Percentiles rank a stretch among this genome's conserved stretches.
Evolutionary conservation across 2,888 invertebrate genomes (phyloP).

Genomic region (Drosophila fungiperda): DNA sequence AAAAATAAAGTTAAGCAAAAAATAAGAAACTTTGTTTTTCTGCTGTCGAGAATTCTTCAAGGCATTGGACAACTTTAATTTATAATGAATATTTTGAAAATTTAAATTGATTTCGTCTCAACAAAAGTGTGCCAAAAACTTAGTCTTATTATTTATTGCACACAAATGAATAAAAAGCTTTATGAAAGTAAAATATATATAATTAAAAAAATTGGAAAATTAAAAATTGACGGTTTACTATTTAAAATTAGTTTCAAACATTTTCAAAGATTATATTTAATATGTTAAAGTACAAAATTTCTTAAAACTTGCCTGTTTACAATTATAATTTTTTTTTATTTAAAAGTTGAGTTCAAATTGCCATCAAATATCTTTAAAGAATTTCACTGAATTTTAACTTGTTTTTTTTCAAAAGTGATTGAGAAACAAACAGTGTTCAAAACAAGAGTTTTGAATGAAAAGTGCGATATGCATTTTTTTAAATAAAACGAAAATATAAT

Average conservation of each 20-base stretch:
- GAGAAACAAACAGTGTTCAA: too few species aligned
- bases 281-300: neutral
- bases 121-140: neutral
- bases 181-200: neutral
- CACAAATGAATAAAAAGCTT: neutral
- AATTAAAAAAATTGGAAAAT: neutral
- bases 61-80: neutral
- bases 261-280: neutral
- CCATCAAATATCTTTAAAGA: too few species aligned
- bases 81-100: neutral
- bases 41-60: neutral
- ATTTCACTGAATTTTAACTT: too few species aligned
- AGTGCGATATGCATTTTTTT: too few species aligned
- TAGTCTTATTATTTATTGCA: neutral
- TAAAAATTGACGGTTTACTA: neutral
- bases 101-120: neutral
- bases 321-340: too few species aligned
- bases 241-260: neutral
- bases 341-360: too few species aligned
- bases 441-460: too few species aligned
- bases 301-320: too few species aligned
- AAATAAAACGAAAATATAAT: too few species aligned
- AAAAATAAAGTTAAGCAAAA: neutral
- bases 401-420: too few species aligned
- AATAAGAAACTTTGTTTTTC: neutral